A percentile compares a stretch with the other conserved stretches of the same genome.
Evolutionary conservation across 1,140 invertebrate species (phyloP).

Genomic region (Choristoneura fumiferana): DNA sequence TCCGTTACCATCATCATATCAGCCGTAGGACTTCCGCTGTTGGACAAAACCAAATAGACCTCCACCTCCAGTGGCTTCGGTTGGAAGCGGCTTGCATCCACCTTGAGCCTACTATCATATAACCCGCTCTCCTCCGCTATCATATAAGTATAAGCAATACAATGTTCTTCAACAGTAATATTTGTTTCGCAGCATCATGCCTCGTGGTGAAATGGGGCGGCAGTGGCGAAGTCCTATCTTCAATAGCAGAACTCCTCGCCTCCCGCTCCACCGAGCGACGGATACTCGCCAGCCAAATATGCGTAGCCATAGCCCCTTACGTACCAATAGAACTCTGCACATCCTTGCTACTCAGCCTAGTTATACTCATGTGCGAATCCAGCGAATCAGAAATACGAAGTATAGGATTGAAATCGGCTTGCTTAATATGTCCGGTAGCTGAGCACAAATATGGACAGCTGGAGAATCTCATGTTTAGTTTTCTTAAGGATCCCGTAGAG

Average conservation of each 20-base stretch:
- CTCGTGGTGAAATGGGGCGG: slow-evolving; percentile 68
- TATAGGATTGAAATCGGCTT: slow-evolving; percentile 61
- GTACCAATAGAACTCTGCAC: slow-evolving; percentile 69
- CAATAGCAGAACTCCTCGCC: slow-evolving; percentile 58
- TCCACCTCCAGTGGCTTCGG: no score
- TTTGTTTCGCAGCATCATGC: slow-evolving; percentile 54
- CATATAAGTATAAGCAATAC: no score
- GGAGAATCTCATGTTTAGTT: slow-evolving; percentile 70
- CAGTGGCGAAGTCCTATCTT: slow-evolving; percentile 61
- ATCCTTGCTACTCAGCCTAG: slow-evolving; percentile 69
- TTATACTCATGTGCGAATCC: slow-evolving; percentile 71
- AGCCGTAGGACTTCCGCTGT: no score
- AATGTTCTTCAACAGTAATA: no score
- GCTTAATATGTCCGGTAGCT: slow-evolving; percentile 63
- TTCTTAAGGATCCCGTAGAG: slow-evolving; percentile 62
- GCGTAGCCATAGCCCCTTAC: slow-evolving; percentile 63
- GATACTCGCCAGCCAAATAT: slow-evolving; percentile 61
- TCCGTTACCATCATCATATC: no score
- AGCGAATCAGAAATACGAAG: slow-evolving; percentile 61
- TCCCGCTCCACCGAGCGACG: slow-evolving; percentile 56
- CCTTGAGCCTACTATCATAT: no score
- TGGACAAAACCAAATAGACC: no score
- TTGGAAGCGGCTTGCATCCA: no score
- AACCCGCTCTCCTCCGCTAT: no score
- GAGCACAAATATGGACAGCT: slow-evolving; percentile 69